Conservation (phyloP, 2,113 vertebrate species). For the Urocolius indicus region DNA sequence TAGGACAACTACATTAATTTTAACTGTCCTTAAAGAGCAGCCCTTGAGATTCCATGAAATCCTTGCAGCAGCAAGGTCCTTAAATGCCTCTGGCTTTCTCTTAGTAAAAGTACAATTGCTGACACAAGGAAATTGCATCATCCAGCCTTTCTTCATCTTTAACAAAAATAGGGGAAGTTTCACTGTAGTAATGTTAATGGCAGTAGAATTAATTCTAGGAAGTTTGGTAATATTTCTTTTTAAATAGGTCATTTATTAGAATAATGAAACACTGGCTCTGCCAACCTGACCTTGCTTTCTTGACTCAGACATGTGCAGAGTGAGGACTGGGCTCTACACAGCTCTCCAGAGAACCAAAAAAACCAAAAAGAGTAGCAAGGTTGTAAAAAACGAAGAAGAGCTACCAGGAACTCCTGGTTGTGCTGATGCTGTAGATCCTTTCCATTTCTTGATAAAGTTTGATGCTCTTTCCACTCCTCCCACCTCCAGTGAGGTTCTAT, state of each 20-base stretch:
- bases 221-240: background rate
- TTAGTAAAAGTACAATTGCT: background rate
- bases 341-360: background rate
- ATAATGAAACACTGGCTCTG: background rate
- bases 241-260: background rate
- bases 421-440: background rate
- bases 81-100: background rate
- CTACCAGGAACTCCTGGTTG: background rate
- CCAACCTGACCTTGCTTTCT: background rate
- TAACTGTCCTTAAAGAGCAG: background rate
- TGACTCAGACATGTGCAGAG: background rate
- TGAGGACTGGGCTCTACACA: background rate
- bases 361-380: background rate
- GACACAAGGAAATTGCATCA: slow-evolving; percentile 32
- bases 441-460: background rate
- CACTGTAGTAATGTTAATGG: background rate
- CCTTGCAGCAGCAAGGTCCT: background rate
- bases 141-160: background rate
- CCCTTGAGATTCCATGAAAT: background rate
- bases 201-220: slow-evolving; percentile 10
- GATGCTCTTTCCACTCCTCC: background rate
- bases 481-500: background rate
- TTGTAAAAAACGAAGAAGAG: background rate
- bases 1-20: background rate
- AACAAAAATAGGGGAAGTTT: background rate